A percentile compares a stretch with the other conserved stretches of the same genome.
Evolutionary conservation across 2,888 invertebrate species (phyloP).

Genomic region (Cepaea hortensis): DNA sequence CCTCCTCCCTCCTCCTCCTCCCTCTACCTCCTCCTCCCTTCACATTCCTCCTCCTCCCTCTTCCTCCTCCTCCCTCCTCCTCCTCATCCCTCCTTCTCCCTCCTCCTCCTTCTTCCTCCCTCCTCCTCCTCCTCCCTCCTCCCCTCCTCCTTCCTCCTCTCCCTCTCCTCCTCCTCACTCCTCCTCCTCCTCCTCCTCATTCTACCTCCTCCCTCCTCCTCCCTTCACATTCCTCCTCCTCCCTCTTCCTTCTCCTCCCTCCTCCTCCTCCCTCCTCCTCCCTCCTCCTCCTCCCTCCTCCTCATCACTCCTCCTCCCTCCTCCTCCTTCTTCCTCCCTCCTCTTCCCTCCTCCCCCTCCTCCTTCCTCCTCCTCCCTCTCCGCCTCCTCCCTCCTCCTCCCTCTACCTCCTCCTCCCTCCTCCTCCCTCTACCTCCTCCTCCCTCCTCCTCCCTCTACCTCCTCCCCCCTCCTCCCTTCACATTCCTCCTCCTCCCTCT

Average conservation of each 20-base stretch:
- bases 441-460: slow-evolving; percentile 3
- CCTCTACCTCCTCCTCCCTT: too few species aligned
- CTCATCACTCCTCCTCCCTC: too few species aligned
- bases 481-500: too few species aligned
- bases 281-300: not conserved
- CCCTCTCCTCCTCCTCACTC: not conserved
- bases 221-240: too few species aligned
- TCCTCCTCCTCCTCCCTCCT: too few species aligned
- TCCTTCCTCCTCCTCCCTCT: too few species aligned
- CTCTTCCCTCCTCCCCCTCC: not conserved
- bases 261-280: not conserved
- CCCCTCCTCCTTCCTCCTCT: not conserved
- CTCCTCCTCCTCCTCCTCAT: too few species aligned
- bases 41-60: not conserved
- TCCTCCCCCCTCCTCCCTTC: not conserved
- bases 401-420: not conserved
- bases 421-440: not conserved
- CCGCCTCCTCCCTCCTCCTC: too few species aligned
- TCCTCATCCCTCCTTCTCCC: too few species aligned
- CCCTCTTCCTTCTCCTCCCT: not conserved
- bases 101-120: slow-evolving; percentile 17
- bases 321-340: not conserved
- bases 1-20: not conserved
- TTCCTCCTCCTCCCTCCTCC: not conserved
- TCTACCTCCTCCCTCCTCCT: too few species aligned